Evolutionary conservation across 2,113 vertebrate genomes (phyloP), one percentile per base, ranked within the genome.

Genomic region (Carassius auratus): DNA sequence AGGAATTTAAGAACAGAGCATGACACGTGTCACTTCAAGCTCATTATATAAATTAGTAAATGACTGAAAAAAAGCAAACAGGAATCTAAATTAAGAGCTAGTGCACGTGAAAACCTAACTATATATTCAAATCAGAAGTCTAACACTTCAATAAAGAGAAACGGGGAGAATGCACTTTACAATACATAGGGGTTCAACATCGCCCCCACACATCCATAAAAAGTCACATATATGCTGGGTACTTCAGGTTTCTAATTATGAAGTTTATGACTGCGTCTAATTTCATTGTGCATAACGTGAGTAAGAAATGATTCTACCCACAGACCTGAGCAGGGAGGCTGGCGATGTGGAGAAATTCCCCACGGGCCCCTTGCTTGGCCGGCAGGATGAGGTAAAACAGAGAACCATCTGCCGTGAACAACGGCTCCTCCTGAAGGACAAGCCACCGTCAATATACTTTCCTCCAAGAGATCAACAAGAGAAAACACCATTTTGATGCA

Each of bases 301-400:
- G 36, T 42, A 71, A 33, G 48, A 85, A 85, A 73, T 73, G 5
- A 73, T 42, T 74, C 36, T 21, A 73, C 19, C 75, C 79, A 82
- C 93, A 78, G 88, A 96, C 95, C 95, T 95, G 94, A 3, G 92
- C 90, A 5, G 93, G 91, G 8, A 96, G 90, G 59, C 93, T 91
- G 42, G 94, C 94, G 2, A 96, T 85, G 85, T 96, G 96, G 68
- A 90, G 92, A 84, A 95, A 96, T 86, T 96, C 95, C 80, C 95
- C 95, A 2, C 93, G 93, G 64, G 94, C 93, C 1, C 95, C 95
- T 84, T 96, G 96, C 74, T 96, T 96, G 13, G 94, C 94, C 1
- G 94, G 94, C 77, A 96, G 90, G 7, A 94, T 89, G 5, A 95
- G 89, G 77, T 96, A 96, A 90, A 95, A 94, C 59, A 92, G 68